Conservation (phyloP, 2,797 vertebrate genomes). For the Melanotaenia nigrans region DNA sequence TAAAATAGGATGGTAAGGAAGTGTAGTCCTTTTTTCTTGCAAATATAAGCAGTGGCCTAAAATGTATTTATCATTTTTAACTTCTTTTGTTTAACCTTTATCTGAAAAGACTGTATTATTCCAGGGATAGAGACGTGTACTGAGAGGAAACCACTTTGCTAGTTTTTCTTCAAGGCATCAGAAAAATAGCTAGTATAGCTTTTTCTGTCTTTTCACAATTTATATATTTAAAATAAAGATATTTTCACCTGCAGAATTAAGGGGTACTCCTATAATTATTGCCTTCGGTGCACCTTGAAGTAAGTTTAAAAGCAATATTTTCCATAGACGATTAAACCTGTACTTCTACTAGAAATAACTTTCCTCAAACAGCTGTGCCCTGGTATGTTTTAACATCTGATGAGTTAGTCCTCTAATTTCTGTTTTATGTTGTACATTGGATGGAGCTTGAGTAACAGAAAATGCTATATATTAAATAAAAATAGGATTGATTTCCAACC, state of each 20-base stretch:
- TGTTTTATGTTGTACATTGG: not conserved
- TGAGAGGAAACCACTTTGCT: not conserved
- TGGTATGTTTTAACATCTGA: not conserved
- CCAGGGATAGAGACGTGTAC: not conserved
- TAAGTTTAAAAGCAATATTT: not conserved
- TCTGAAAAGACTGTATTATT: slow-evolving; percentile 32
- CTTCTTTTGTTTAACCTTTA: slow-evolving; percentile 41
- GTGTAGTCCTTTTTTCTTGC: not conserved
- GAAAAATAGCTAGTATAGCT: not conserved
- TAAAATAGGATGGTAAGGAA: slow-evolving; percentile 26
- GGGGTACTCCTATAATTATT: not conserved
- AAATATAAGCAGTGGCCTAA: not conserved
- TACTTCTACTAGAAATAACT: slow-evolving; percentile 9
- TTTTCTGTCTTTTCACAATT: not conserved
- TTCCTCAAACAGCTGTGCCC: slow-evolving; percentile 19
- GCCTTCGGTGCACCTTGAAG: not conserved
- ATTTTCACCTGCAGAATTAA: not conserved
- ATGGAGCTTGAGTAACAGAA: not conserved
- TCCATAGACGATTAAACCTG: not conserved
- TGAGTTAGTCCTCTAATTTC: not conserved
- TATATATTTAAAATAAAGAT: slow-evolving; percentile 1
- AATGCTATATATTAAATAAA: not conserved
- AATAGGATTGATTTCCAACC: not conserved
- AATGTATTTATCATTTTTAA: not conserved
- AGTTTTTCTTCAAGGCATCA: no score